Evolutionary conservation across 2,113 vertebrate genomes (phyloP).

Genomic region (human): DNA sequence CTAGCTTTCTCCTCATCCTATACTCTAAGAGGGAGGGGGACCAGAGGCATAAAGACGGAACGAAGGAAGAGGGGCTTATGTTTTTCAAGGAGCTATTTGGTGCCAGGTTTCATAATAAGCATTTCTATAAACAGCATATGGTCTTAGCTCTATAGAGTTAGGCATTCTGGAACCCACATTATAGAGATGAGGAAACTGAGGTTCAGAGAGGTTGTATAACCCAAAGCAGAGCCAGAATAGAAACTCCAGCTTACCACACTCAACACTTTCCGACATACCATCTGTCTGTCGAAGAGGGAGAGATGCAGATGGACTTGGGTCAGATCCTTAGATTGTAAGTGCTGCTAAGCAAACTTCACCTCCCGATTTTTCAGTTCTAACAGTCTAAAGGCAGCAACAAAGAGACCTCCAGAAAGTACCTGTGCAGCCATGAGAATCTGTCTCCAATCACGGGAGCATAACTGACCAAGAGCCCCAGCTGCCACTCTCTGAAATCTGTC

Average conservation of each 20-base stretch:
- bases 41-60: background rate
- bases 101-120: background rate
- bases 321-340: background rate
- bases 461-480: background rate
- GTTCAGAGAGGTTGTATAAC: background rate
- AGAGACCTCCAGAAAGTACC: background rate
- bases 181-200: background rate
- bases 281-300: background rate
- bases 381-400: background rate
- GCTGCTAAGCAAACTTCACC: background rate
- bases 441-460: background rate
- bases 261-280: background rate
- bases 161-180: background rate
- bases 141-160: background rate
- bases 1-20: background rate
- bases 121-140: background rate
- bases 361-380: background rate
- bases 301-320: background rate
- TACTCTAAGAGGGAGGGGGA: background rate
- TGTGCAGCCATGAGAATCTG: too few relatives aligned
- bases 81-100: background rate
- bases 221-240: background rate
- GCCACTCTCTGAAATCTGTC: background rate
- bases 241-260: background rate
- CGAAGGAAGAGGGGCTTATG: too few relatives aligned